Conservation (phyloP, 2,113 vertebrate genomes). For the Myocastor coypus region DNA sequence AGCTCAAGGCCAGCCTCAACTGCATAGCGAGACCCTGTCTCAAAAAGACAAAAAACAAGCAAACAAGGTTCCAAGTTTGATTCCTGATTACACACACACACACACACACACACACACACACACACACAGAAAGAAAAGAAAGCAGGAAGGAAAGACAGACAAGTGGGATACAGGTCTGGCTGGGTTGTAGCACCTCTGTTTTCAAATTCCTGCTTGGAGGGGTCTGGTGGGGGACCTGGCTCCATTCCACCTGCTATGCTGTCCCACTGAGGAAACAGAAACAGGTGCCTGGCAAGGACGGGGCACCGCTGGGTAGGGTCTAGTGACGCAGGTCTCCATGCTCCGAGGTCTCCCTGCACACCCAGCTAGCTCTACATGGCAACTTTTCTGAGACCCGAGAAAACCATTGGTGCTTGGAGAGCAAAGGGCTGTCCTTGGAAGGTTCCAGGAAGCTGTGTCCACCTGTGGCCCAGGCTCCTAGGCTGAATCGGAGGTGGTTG, state of each 20-base stretch:
- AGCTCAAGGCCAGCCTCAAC: too few relatives aligned
- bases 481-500: background rate
- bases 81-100: too few relatives aligned
- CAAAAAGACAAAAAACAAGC: too few relatives aligned
- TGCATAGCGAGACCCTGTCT: too few relatives aligned
- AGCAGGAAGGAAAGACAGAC: too few relatives aligned
- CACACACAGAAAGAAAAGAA: too few relatives aligned
- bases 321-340: background rate
- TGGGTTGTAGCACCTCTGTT: background rate
- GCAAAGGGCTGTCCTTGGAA: background rate
- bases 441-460: background rate
- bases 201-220: background rate
- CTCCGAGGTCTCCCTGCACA: background rate
- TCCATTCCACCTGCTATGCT: background rate
- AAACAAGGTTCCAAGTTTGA: too few relatives aligned
- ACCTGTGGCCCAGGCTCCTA: background rate
- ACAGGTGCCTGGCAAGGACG: background rate
- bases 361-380: background rate
- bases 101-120: too few relatives aligned
- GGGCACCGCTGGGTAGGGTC: background rate
- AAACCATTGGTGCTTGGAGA: background rate
- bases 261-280: background rate
- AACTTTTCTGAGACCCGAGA: background rate
- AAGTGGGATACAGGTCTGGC: background rate
- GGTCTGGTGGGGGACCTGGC: too few relatives aligned